Evolutionary conservation across 2,113 vertebrate genomes (phyloP).

Genomic region (Hyaena hyaena): DNA sequence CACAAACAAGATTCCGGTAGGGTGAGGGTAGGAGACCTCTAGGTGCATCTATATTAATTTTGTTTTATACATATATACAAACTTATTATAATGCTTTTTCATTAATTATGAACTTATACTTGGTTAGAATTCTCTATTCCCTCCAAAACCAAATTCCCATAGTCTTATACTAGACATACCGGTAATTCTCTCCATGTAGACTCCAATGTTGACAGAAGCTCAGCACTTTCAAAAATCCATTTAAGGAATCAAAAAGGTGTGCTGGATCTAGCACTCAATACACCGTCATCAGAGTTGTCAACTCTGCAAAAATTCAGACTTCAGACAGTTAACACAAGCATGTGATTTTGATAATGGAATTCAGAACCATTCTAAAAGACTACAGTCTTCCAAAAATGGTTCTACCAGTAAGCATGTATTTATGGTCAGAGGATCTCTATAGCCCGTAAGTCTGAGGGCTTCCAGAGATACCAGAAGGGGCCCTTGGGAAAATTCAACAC

Average conservation of each 20-base stretch:
- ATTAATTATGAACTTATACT: not conserved
- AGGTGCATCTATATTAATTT: not conserved
- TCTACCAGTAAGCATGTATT: not conserved
- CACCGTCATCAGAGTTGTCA: not conserved
- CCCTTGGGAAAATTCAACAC: not conserved
- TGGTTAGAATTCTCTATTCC: not conserved
- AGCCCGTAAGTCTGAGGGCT: not conserved
- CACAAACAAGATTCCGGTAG: not conserved
- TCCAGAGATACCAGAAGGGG: conserved; percentile 2
- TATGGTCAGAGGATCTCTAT: not conserved
- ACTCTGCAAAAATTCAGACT: not conserved
- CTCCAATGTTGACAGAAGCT: not conserved
- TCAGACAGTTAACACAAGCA: not conserved
- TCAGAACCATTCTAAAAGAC: conserved; percentile 3
- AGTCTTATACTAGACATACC: not conserved
- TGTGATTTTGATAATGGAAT: conserved; percentile 21
- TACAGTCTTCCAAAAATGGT: not conserved
- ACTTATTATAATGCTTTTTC: not conserved
- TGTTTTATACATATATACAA: not conserved
- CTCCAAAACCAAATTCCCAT: not conserved
- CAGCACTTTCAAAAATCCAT: not conserved
- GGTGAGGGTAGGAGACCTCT: not conserved
- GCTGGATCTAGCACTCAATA: not conserved
- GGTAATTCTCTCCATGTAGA: not conserved
- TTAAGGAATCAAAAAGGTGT: not conserved